Percentiles rank a stretch among this genome's conserved stretches.
phyloP scores from a whole-genome alignment of 2,113 vertebrate species.

The Nothocercus julius region DNA sequence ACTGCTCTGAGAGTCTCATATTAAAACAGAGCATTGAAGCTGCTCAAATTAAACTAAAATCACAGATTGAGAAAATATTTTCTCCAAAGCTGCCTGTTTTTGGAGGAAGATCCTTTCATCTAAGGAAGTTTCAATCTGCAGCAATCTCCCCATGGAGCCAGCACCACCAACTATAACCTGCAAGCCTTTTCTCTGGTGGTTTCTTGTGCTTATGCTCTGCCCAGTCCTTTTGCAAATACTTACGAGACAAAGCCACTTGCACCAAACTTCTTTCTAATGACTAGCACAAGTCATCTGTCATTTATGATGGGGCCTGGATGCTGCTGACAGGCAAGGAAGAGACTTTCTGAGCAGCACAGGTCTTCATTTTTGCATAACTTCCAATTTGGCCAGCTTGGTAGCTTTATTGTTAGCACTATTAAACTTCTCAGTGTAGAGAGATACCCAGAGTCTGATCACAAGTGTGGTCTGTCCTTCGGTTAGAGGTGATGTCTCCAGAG shows the following conservation, averaged over 20 bases:
- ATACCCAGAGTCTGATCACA: rapidly evolving
- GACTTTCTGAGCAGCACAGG: neutral
- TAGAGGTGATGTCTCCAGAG: neutral
- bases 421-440: neutral
- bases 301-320: neutral
- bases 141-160: neutral
- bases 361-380: neutral
- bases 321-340: neutral
- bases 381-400: neutral
- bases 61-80: neutral
- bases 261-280: neutral
- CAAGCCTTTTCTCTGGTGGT: neutral
- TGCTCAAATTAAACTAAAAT: neutral
- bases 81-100: neutral
- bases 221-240: slow-evolving; percentile 3
- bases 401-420: neutral
- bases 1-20: neutral
- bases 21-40: neutral
- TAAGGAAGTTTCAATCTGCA: neutral
- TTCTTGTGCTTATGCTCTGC: slow-evolving; percentile 8
- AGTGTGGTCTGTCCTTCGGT: neutral
- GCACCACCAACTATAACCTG: neutral
- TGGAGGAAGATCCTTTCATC: neutral
- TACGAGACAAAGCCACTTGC: slow-evolving; percentile 16
- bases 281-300: slow-evolving; percentile 18